A percentile compares a stretch with the other conserved stretches of the same genome.
Conservation (phyloP, 2,113 vertebrate species). For the Xiphias gladius region DNA sequence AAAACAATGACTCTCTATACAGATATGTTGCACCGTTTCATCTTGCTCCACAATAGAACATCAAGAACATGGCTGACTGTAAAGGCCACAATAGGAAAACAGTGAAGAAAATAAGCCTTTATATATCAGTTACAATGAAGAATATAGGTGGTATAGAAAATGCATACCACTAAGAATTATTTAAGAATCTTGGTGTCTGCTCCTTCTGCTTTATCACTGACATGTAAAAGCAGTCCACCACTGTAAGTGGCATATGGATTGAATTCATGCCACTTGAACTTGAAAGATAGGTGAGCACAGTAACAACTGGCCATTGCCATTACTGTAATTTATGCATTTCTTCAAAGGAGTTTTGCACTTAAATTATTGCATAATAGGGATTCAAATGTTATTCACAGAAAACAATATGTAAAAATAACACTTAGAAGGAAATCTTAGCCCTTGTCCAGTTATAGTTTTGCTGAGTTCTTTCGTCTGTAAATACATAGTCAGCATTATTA, state of each 20-base stretch:
- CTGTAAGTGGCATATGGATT: neutral
- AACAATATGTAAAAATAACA: neutral
- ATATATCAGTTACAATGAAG: neutral
- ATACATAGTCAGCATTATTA: neutral
- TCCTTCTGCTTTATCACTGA: neutral
- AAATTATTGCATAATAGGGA: neutral
- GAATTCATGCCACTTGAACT: conserved; percentile 10
- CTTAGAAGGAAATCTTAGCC: neutral
- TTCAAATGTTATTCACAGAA: neutral
- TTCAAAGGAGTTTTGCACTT: neutral
- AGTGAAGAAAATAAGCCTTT: neutral
- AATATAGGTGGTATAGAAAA: neutral
- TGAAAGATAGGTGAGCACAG: conserved; percentile 25
- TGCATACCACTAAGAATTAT: neutral
- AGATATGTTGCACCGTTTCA: neutral
- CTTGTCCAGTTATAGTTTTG: neutral
- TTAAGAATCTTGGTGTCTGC: neutral
- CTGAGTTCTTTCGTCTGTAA: neutral
- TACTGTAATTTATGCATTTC: conserved; percentile 28
- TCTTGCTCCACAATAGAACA: neutral
- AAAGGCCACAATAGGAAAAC: neutral
- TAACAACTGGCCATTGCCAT: conserved; percentile 4
- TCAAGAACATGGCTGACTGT: neutral
- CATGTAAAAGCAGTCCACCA: neutral
- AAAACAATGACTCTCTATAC: conserved; percentile 8